phyloP scores from a whole-genome alignment of 1,140 invertebrate genomes.

The Leptopilina clavipes region DNA sequence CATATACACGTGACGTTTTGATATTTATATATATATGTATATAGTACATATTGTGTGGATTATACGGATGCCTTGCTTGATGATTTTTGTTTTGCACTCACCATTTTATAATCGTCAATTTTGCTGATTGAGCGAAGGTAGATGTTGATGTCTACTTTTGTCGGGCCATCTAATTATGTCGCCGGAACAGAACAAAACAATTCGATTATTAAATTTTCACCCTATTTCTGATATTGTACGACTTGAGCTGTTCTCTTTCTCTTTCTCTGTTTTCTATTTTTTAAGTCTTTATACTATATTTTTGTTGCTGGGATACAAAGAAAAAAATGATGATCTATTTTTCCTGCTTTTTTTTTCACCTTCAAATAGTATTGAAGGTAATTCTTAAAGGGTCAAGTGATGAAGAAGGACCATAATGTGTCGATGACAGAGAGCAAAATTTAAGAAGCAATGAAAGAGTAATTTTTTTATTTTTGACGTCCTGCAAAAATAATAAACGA shows the following conservation, averaged over 20 bases:
- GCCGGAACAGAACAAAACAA: conserved; percentile 73
- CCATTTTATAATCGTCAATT: conserved; percentile 99
- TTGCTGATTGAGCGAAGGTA: conserved; percentile 97
- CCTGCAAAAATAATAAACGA: no score
- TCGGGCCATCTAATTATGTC: conserved; percentile 80
- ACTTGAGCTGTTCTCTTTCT: conserved; percentile 7
- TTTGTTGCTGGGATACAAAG: neutral
- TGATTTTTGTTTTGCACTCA: conserved; percentile 80
- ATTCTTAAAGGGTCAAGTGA: neutral
- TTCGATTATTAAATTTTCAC: conserved; percentile 45
- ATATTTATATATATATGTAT: neutral
- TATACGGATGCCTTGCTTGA: conserved; percentile 67
- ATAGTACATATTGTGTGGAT: conserved; percentile 68
- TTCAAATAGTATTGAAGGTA: no score
- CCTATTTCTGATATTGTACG: conserved; percentile 4
- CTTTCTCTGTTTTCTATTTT: conserved; percentile 4
- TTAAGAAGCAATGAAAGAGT: neutral
- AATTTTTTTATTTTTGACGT: neutral
- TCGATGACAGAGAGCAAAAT: neutral
- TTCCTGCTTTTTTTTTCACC: neutral
- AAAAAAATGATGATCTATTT: no score
- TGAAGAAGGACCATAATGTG: neutral
- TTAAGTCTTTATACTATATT: neutral
- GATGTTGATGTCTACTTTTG: conserved; percentile 92
- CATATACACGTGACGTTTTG: conserved; percentile 69